Evolutionary conservation across 2,888 invertebrate genomes (phyloP).

Genomic region (Cosmorhoe ocellata): DNA sequence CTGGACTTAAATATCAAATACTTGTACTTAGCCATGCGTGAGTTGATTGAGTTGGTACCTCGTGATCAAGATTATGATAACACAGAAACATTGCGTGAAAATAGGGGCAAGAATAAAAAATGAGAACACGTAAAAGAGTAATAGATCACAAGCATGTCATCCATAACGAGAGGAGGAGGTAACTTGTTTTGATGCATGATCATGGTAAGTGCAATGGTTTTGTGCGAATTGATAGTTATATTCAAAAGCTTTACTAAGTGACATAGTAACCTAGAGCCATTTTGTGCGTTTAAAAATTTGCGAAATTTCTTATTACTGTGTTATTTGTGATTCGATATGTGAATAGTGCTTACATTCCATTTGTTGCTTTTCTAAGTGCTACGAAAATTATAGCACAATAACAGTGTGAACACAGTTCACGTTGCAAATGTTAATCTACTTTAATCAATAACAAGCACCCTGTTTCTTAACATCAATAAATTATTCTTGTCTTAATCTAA

Average conservation of each 20-base stretch:
- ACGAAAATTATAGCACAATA: constrained; percentile 21
- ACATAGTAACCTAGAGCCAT: constrained; percentile 63
- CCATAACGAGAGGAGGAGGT: constrained; percentile 52
- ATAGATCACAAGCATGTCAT: constrained; percentile 57
- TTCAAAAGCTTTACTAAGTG: constrained; percentile 60
- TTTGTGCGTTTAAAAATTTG: constrained; percentile 59
- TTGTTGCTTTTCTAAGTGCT: constrained; percentile 4
- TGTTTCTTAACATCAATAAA: constrained; percentile 39
- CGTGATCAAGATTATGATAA: constrained; percentile 59
- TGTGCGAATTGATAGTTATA: constrained; percentile 54
- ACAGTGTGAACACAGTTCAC: constrained; percentile 21
- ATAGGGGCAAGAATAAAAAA: constrained; percentile 56
- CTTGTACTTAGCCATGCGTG: constrained; percentile 78
- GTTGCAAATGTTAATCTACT: constrained; percentile 17
- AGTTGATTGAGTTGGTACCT: constrained; percentile 56
- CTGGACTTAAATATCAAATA: constrained; percentile 65
- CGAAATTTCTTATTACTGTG: constrained; percentile 14
- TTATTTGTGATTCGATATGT: constrained; percentile 20
- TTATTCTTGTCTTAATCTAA: constrained; percentile 51
- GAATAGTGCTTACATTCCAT: constrained; percentile 23
- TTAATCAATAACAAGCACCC: constrained; percentile 51
- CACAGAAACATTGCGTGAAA: constrained; percentile 61
- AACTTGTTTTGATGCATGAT: constrained; percentile 63
- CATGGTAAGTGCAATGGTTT: constrained; percentile 64
- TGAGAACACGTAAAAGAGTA: constrained; percentile 54